phyloP scores from a whole-genome alignment of 2,113 vertebrate genomes.

The Donacobius atricapilla region DNA sequence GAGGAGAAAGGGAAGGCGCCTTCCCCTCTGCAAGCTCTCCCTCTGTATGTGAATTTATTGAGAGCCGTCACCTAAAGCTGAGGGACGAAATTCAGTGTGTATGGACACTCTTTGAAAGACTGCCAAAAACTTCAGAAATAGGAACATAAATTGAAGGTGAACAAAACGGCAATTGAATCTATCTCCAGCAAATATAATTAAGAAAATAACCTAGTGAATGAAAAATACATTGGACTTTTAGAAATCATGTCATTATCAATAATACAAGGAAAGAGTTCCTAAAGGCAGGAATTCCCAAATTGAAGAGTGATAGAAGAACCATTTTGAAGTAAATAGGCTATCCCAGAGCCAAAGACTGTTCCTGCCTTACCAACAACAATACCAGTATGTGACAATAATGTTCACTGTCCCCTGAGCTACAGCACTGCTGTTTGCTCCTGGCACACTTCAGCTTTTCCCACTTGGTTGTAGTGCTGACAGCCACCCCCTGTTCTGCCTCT shows the following conservation, averaged over 20 bases:
- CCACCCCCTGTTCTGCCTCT: not conserved
- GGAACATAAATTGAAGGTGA: constrained; percentile 31
- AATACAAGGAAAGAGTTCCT: not conserved
- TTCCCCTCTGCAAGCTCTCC: not conserved
- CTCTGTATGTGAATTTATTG: not conserved
- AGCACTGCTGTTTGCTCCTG: not conserved
- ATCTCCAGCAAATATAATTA: constrained; percentile 52
- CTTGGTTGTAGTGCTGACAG: not conserved
- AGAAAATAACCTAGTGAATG: constrained; percentile 34
- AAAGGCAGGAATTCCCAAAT: constrained; percentile 6
- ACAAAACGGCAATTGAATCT: constrained; percentile 18
- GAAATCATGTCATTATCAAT: constrained; percentile 38
- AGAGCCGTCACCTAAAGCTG: not conserved
- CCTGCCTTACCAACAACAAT: not conserved
- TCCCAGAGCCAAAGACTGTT: constrained; percentile 26
- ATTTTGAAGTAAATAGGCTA: constrained; percentile 29
- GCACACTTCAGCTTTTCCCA: not conserved
- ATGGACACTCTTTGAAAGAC: constrained; percentile 31
- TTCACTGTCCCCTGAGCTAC: not conserved
- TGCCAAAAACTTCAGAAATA: constrained; percentile 51
- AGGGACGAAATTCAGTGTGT: not conserved
- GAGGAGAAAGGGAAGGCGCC: not conserved
- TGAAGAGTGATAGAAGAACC: constrained; percentile 7
- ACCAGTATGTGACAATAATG: not conserved
- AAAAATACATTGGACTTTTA: constrained; percentile 25